phyloP scores from a whole-genome alignment of 2,888 invertebrate genomes.

The Apantesis nais region DNA sequence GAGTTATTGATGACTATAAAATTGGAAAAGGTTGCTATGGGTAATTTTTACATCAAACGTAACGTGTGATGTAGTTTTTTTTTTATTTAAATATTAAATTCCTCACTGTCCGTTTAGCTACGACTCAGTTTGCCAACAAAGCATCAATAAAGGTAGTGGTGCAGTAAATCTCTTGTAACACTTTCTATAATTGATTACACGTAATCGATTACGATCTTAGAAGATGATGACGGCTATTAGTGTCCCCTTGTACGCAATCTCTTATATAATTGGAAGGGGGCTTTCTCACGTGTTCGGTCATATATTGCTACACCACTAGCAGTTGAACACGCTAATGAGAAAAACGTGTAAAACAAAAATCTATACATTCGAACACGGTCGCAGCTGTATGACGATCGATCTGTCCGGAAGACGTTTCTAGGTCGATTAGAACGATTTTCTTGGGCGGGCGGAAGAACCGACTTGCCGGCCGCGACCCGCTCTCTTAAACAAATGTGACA shows the following conservation, averaged over 20 bases:
- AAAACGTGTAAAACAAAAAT: constrained; percentile 44
- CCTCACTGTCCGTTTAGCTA: neutral
- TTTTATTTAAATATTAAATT: neutral
- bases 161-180: constrained; percentile 42
- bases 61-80: neutral
- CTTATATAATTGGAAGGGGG: constrained; percentile 49
- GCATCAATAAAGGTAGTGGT: constrained; percentile 25
- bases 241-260: constrained; percentile 46
- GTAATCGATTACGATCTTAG: constrained; percentile 52
- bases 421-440: constrained; percentile 63
- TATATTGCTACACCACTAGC: constrained; percentile 48
- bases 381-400: constrained; percentile 56
- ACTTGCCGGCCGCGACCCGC: constrained; percentile 24
- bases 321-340: constrained; percentile 48
- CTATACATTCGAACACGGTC: constrained; percentile 53
- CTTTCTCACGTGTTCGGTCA: constrained; percentile 40
- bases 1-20: neutral
- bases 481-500: constrained; percentile 39
- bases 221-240: constrained; percentile 50
- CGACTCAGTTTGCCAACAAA: constrained; percentile 4
- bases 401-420: constrained; percentile 69
- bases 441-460: constrained; percentile 46
- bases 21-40: neutral
- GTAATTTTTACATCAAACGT: neutral
- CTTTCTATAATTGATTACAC: constrained; percentile 52